phyloP scores from a whole-genome alignment of 1,140 invertebrate genomes.

The Linepithema humile region DNA sequence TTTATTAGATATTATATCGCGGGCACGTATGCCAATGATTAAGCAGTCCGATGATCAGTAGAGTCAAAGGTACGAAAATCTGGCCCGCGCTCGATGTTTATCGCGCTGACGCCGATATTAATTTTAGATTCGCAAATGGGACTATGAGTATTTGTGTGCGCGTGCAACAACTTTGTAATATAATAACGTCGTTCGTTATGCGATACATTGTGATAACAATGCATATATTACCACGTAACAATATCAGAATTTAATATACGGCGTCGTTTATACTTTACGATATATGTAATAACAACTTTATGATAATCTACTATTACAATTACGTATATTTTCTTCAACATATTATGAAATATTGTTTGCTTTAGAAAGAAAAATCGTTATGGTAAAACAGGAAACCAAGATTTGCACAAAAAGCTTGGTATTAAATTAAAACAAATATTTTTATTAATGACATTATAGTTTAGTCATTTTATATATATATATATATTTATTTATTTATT shows the following conservation, averaged over 20 bases:
- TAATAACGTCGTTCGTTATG: constrained; percentile 56
- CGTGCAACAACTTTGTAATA: constrained; percentile 48
- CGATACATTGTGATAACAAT: constrained; percentile 55
- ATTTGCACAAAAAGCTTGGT: no score
- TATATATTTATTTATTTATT: no score
- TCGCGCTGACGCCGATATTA: constrained; percentile 37
- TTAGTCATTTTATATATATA: no score
- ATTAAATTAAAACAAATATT: no score
- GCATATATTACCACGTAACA: constrained; percentile 42
- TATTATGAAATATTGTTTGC: no score
- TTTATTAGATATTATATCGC: constrained; percentile 55
- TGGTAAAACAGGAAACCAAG: no score
- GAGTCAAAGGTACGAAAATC: constrained; percentile 55
- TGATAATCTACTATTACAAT: background rate
- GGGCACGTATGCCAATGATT: constrained; percentile 51
- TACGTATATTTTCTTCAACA: background rate
- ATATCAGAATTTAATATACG: constrained; percentile 47
- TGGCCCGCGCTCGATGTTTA: constrained; percentile 45
- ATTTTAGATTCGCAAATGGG: constrained; percentile 52
- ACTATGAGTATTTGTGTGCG: constrained; percentile 48
- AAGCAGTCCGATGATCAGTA: constrained; percentile 55
- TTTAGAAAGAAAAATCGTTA: no score
- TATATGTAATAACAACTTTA: background rate
- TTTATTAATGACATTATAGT: no score
- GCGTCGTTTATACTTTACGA: constrained; percentile 2